Evolutionary conservation across 2,888 invertebrate genomes (phyloP).

Genomic region (Callimorpha dominula): DNA sequence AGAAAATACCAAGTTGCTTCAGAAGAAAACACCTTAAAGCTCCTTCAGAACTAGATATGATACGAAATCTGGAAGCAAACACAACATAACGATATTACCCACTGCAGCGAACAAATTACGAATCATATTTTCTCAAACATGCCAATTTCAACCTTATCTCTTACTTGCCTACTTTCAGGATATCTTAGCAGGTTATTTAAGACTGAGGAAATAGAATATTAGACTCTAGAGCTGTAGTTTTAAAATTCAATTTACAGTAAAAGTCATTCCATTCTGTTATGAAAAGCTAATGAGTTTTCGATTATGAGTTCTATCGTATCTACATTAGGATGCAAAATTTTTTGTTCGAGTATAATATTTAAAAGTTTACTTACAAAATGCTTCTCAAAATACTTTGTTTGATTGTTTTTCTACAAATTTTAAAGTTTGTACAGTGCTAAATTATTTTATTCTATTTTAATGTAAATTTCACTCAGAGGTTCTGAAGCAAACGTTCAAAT

Average conservation of each 20-base stretch:
- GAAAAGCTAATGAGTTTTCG: constrained; percentile 49
- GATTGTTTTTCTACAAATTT: constrained; percentile 19
- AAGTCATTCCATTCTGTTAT: constrained; percentile 41
- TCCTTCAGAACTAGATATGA: constrained; percentile 36
- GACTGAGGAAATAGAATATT: constrained; percentile 40
- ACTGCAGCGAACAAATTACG: constrained; percentile 58
- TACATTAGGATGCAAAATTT: constrained; percentile 34
- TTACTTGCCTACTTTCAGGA: not conserved
- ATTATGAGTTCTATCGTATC: constrained; percentile 41
- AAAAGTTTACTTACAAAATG: constrained; percentile 35
- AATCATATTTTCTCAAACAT: constrained; percentile 16
- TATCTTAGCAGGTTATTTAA: constrained; percentile 5
- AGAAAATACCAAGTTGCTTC: constrained; percentile 21
- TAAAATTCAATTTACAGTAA: constrained; percentile 56
- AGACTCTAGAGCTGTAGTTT: constrained; percentile 37
- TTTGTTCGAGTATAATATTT: constrained; percentile 32
- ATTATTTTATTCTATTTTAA: not conserved
- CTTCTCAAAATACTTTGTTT: constrained; percentile 36
- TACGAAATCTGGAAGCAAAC: constrained; percentile 65
- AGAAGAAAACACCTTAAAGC: constrained; percentile 41
- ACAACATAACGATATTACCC: constrained; percentile 68
- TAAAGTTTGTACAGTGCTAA: not conserved
- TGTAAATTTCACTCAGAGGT: not conserved
- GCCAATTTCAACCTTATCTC: constrained; percentile 32
- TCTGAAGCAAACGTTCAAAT: no score